These are phyloP conservation scores for Picathartes gymnocephalus DNA, from an alignment of 2,113 vertebrate genomes.

Conservation along the genomic window DNA sequence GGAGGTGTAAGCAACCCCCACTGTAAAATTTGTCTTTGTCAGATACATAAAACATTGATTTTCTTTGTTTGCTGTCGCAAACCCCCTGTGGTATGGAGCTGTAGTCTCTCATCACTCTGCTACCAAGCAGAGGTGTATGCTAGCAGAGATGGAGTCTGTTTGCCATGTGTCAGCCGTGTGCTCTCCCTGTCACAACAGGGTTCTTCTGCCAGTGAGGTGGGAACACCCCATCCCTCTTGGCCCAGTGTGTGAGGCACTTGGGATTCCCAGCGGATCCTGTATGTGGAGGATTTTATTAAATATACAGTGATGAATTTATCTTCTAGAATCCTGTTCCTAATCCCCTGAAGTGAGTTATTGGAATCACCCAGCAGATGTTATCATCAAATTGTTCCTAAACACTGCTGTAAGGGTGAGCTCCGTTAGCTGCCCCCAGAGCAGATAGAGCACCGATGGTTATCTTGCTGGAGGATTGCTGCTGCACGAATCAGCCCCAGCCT, in stretches of 20 bases:
- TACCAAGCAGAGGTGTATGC: not conserved
- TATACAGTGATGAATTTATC: constrained; percentile 37
- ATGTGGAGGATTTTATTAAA: constrained; percentile 48
- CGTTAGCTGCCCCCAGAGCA: not conserved
- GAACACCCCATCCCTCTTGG: not conserved
- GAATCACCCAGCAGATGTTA: constrained; percentile 41
- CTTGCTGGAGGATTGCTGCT: not conserved
- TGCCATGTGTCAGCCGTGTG: not conserved
- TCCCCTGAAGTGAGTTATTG: not conserved
- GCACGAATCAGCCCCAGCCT: not conserved
- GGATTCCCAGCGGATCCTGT: not conserved
- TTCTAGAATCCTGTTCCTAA: constrained; percentile 9
- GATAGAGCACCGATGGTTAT: not conserved
- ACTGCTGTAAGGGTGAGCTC: not conserved
- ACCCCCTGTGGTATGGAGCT: not conserved
- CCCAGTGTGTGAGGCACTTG: not conserved
- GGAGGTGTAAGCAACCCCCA: constrained; percentile 15
- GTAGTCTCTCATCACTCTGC: not conserved
- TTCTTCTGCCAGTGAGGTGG: not conserved
- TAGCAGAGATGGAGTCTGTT: not conserved
- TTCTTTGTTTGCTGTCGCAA: constrained; percentile 27
- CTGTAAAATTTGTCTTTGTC: constrained; percentile 37
- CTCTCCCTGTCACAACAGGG: not conserved
- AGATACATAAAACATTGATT: constrained; percentile 30
- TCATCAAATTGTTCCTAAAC: constrained; percentile 30